A percentile compares a stretch with the other conserved stretches of the same genome.
phyloP scores from a whole-genome alignment of 2,888 invertebrate genomes.

The Zhengitettix transpicula region DNA sequence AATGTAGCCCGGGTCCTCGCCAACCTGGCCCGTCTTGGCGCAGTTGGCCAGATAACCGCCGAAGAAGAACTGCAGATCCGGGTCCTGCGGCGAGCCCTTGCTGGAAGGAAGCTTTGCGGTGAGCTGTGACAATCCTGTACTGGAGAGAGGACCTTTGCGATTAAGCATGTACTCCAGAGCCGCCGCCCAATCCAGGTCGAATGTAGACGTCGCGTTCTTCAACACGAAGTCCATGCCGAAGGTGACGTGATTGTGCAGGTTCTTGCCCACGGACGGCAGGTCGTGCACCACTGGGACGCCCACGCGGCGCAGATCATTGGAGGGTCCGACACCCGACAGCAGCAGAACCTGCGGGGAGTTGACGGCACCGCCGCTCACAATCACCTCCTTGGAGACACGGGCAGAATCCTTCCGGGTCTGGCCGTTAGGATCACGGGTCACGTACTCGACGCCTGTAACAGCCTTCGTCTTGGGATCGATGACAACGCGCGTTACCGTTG shows the following conservation, averaged over 20 bases:
- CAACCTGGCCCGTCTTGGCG: constrained; percentile 31
- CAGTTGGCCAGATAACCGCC: constrained; percentile 45
- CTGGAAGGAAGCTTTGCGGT: background rate
- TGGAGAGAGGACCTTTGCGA: constrained; percentile 42
- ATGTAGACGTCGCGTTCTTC: constrained; percentile 20
- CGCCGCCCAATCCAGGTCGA: constrained; percentile 42
- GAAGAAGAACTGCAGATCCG: constrained; percentile 51
- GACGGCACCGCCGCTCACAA: constrained; percentile 44
- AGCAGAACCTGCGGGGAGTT: constrained; percentile 50
- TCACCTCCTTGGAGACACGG: constrained; percentile 15
- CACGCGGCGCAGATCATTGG: background rate
- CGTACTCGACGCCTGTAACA: constrained; percentile 41
- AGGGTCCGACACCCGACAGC: constrained; percentile 26
- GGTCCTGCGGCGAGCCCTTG: constrained; percentile 22
- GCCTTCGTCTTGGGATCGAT: constrained; percentile 31
- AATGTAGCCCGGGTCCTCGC: constrained; percentile 26
- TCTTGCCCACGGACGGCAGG: constrained; percentile 50
- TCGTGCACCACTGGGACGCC: constrained; percentile 27
- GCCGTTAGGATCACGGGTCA: background rate
- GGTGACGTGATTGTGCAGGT: constrained; percentile 51
- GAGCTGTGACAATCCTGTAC: constrained; percentile 45
- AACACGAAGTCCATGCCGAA: constrained; percentile 36
- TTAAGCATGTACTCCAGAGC: constrained; percentile 42
- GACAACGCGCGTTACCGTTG: constrained; percentile 40
- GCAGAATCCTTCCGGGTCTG: background rate